phyloP scores from a whole-genome alignment of 2,113 vertebrate species.

The Ceratotherium simum region DNA sequence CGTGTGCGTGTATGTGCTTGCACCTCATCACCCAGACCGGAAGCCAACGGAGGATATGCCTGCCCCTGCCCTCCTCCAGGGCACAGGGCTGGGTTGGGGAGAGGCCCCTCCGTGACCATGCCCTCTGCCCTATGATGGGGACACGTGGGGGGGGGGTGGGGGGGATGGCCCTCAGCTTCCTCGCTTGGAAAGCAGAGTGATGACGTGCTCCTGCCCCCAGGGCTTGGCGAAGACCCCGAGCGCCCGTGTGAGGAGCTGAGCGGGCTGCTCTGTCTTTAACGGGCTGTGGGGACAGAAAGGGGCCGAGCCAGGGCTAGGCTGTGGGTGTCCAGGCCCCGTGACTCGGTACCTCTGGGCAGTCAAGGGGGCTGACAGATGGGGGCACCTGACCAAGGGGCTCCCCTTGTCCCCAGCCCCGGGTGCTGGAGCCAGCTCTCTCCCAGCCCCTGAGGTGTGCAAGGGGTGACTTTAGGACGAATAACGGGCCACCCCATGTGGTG shows the following conservation, averaged over 20 bases:
- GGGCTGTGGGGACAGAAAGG: background rate
- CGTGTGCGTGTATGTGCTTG: no score
- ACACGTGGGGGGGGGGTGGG: fast-evolving
- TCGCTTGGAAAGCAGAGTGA: fast-evolving
- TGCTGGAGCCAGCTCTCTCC: background rate
- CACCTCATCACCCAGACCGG: background rate
- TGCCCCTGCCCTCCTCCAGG: fast-evolving
- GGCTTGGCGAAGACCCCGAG: fast-evolving
- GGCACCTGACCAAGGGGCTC: background rate
- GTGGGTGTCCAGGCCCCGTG: background rate
- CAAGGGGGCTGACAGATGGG: background rate
- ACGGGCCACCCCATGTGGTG: background rate
- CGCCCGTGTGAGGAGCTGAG: fast-evolving
- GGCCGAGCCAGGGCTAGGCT: background rate
- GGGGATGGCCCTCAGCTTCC: background rate
- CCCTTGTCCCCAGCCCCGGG: background rate
- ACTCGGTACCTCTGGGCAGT: fast-evolving
- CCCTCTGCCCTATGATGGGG: fast-evolving
- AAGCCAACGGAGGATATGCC: fast-evolving
- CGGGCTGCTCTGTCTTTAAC: fast-evolving
- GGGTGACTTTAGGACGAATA: background rate
- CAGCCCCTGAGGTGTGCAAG: fast-evolving
- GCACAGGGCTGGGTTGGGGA: fast-evolving
- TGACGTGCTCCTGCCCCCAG: fast-evolving
- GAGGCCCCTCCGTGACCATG: fast-evolving